Evolutionary conservation across 2,888 invertebrate species (phyloP).

Genomic region (Drosophila algonquin): DNA sequence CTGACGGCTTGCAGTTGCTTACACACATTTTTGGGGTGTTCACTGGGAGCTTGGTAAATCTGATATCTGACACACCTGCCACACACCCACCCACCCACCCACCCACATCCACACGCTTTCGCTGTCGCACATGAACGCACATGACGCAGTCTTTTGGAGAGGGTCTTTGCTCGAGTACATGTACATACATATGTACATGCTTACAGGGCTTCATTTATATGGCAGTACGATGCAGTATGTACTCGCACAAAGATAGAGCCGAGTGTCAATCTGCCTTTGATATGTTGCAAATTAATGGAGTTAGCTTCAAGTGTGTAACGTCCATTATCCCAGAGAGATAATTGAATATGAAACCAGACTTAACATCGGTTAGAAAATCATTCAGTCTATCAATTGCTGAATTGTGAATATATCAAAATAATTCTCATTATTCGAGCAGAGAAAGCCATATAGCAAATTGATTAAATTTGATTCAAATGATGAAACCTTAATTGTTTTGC

Average conservation of each 20-base stretch:
- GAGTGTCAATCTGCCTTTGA: constrained; percentile 69
- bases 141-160: constrained; percentile 49
- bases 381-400: background rate
- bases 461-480: background rate
- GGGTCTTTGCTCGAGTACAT: constrained; percentile 24
- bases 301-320: constrained; percentile 48
- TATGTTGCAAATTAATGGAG: constrained; percentile 68
- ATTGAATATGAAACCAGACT: background rate
- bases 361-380: background rate
- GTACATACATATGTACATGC: constrained; percentile 7
- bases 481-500: background rate
- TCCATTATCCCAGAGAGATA: constrained; percentile 14
- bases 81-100: background rate
- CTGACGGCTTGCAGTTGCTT: constrained; percentile 69
- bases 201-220: background rate
- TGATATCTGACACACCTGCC: constrained; percentile 29
- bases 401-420: background rate
- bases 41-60: constrained; percentile 31
- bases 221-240: background rate
- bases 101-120: background rate
- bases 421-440: background rate
- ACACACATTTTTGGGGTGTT: constrained; percentile 57
- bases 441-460: background rate
- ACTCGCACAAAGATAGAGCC: background rate
- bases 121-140: constrained; percentile 59